Conservation (phyloP, 1,140 invertebrate genomes). For the Halictus rubicundus region DNA sequence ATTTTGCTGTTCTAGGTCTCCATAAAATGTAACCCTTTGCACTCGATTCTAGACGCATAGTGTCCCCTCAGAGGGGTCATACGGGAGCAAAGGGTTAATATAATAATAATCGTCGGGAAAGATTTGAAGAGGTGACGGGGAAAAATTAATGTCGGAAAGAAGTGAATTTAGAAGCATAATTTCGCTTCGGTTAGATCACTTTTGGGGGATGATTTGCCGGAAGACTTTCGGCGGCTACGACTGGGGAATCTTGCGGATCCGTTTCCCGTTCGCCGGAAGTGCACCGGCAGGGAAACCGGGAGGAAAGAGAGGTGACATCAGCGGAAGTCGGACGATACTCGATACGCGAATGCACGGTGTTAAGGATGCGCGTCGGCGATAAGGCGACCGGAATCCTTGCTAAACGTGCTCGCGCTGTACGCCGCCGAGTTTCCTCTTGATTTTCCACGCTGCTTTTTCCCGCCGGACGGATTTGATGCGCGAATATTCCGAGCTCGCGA, state of each 20-base stretch:
- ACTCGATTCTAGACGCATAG: too few relatives aligned
- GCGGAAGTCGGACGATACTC: conserved; percentile 57
- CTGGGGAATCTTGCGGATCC: not conserved
- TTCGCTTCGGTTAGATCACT: too few relatives aligned
- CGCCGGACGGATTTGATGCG: not conserved
- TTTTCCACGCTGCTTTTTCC: not conserved
- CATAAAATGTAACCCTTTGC: too few relatives aligned
- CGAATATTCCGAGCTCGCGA: not conserved
- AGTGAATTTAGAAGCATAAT: too few relatives aligned
- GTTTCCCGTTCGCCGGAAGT: conserved; percentile 42
- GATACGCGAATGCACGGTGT: conserved; percentile 35
- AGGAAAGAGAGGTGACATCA: conserved; percentile 38
- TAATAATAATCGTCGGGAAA: too few relatives aligned
- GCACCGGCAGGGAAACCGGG: conserved; percentile 27
- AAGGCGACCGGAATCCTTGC: conserved; percentile 51
- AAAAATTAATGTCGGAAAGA: too few relatives aligned
- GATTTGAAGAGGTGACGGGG: too few relatives aligned
- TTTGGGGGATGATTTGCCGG: too few relatives aligned
- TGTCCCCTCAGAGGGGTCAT: too few relatives aligned
- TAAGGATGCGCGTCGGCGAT: conserved; percentile 54
- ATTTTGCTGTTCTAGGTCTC: too few relatives aligned
- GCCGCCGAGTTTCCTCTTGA: conserved; percentile 32
- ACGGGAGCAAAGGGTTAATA: too few relatives aligned
- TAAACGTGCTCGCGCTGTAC: not conserved
- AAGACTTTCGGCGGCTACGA: too few relatives aligned